Percentiles rank a stretch among this genome's conserved stretches.
These are phyloP conservation scores for Scaptomyza cyrtandrae DNA, from an alignment of 2,888 invertebrate genomes.

Conservation along the genomic window DNA sequence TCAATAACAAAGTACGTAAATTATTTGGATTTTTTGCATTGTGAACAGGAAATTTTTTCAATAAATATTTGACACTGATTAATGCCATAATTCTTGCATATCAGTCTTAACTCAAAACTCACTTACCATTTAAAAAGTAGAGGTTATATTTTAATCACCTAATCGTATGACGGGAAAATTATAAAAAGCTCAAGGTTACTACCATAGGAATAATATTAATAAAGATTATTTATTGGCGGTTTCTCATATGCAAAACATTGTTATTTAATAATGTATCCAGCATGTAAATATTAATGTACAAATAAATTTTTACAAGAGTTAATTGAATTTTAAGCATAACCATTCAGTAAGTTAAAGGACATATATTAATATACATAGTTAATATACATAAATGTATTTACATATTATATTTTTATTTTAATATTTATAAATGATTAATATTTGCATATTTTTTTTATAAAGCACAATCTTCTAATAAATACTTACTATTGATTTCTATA, in stretches of 20 bases:
- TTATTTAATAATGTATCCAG: neutral
- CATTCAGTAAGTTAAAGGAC: neutral
- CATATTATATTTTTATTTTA: too few relatives aligned
- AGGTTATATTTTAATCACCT: conserved; percentile 1
- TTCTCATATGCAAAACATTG: neutral
- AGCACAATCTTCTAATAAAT: neutral
- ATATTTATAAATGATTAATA: too few relatives aligned
- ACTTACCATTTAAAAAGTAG: conserved; percentile 5
- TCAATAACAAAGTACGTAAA: conserved; percentile 8
- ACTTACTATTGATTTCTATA: conserved; percentile 8
- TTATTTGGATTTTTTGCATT: conserved; percentile 3
- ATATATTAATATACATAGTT: too few relatives aligned
- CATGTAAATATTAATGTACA: neutral
- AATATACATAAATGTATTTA: too few relatives aligned
- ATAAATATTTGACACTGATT: conserved; percentile 49
- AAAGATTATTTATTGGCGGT: conserved; percentile 3
- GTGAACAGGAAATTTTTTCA: conserved; percentile 32
- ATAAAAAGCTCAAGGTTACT: conserved; percentile 7
- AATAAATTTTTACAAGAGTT: neutral
- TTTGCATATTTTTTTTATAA: too few relatives aligned
- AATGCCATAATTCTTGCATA: conserved; percentile 35
- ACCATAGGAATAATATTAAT: conserved; percentile 8
- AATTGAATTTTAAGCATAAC: neutral
- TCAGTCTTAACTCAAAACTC: conserved; percentile 4
- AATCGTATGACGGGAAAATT: conserved; percentile 25